A percentile compares a stretch with the other conserved stretches of the same genome.
These are phyloP conservation scores for Tragelaphus strepsiceros DNA, from an alignment of 2,113 vertebrate genomes.

Conservation along the genomic window DNA sequence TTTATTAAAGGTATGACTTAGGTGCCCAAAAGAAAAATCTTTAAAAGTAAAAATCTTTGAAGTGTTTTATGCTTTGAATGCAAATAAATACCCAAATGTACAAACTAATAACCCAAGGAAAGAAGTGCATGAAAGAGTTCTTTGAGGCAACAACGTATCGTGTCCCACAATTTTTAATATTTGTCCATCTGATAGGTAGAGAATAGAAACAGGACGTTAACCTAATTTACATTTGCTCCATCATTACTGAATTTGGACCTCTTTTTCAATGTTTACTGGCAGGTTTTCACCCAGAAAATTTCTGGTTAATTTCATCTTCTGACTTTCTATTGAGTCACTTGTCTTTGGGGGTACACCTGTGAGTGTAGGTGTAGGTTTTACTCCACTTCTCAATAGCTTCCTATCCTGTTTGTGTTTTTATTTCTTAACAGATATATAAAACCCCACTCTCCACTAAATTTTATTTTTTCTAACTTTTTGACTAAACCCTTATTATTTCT, in stretches of 20 bases:
- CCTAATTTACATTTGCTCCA: not conserved
- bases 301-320: not conserved
- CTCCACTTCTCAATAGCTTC: not conserved
- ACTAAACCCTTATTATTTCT: not conserved
- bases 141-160: not conserved
- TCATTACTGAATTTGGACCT: not conserved
- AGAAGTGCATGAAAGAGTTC: not conserved
- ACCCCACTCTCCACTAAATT: not conserved
- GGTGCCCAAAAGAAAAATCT: not conserved
- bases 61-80: not conserved
- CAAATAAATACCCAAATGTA: not conserved
- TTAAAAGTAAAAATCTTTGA: not conserved
- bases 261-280: not conserved
- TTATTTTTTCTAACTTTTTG: not conserved
- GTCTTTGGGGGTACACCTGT: not conserved
- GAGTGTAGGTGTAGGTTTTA: fast-evolving
- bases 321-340: not conserved
- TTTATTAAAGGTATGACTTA: not conserved
- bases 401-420: not conserved
- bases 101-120: not conserved
- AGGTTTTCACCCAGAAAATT: not conserved
- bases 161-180: not conserved
- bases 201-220: not conserved
- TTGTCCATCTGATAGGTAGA: not conserved
- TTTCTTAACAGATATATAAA: not conserved